Evolutionary conservation across 2,888 invertebrate genomes (phyloP), one percentile per base, ranked within the genome.

Genomic region (Palloptera scutellata): DNA sequence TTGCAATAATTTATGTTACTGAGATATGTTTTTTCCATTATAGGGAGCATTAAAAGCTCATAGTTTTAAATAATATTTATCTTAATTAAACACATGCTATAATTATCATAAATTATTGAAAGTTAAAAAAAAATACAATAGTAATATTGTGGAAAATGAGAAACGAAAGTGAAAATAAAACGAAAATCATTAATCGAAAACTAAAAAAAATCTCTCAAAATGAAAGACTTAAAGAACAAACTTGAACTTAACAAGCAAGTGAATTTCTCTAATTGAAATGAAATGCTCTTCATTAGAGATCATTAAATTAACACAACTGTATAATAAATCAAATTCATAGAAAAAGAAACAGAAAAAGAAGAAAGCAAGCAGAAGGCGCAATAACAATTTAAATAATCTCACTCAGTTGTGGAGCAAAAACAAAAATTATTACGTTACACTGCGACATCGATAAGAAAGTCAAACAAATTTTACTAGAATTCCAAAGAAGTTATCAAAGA

Each of bases 161-260:
- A 2, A 6, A 30, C 6, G 30, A 30, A 30, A 30, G 30, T 30
- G 30, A 30, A 30, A 6, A 30, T 6, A 30, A 30, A 2, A 2
- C 6, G 6, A 30, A 30, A 30, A 30, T 30, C 30, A 30, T 30
- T 4, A 4, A 30, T 30, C 6, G 30, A 30, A 4, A 6, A 6
- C 6, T 30, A 30, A 30, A 30, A 30, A 30, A 30, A 30, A 30
- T 4, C 6, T 30, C 30, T 30, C 30, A 30, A 70, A 70, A 66
- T 75, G 70, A 75, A 76, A 71, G 72, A 75, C 73, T 76, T 75
- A 66, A 68, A 68, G 67, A 65, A 70, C 75, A 73, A 75, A 76
- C 75, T 70, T 70, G 68, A 57, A 5, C n/a, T n/a, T 53, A 19
- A 17, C 13, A 2, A 30, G 2, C 30, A 30, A 30, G 6, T 30